These are phyloP conservation scores for Microplitis deprimator DNA, from an alignment of 2,888 invertebrate genomes.

Conservation along the genomic window DNA sequence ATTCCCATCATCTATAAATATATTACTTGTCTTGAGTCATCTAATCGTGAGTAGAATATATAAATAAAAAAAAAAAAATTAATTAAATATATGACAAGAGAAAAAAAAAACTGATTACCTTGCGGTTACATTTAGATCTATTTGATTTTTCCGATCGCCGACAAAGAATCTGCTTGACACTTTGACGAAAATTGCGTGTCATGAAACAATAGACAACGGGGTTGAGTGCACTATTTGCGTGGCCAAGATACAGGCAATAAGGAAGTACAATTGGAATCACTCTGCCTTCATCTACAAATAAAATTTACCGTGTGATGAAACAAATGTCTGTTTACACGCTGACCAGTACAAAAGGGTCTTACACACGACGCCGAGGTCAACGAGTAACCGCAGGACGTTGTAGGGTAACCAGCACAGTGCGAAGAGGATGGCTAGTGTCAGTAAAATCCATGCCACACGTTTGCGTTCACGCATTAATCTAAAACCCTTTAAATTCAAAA, in stretches of 20 bases:
- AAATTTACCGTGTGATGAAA: conserved; percentile 4
- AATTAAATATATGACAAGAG: not conserved
- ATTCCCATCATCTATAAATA: not conserved
- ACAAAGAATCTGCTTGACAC: conserved; percentile 76
- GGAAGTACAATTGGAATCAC: conserved; percentile 73
- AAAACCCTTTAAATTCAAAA: conserved; percentile 72
- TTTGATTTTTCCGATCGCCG: conserved; percentile 51
- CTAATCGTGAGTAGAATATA: not conserved
- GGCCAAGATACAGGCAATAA: conserved; percentile 81
- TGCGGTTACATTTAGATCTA: conserved; percentile 53
- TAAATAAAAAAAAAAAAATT: not conserved
- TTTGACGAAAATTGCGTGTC: conserved; percentile 81
- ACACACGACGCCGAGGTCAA: conserved; percentile 75
- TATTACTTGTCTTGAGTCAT: not conserved
- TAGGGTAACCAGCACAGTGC: conserved; percentile 86
- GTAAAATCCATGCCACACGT: conserved; percentile 82
- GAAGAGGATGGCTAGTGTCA: conserved; percentile 82
- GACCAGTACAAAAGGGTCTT: conserved; percentile 42
- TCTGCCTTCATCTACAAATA: conserved; percentile 53
- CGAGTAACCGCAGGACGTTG: conserved; percentile 78
- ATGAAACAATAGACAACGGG: conserved; percentile 84
- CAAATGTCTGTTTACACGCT: not conserved
- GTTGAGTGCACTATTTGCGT: conserved; percentile 84
- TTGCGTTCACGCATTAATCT: conserved; percentile 80
- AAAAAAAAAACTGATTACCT: conserved; percentile 46